Conservation (phyloP, 2,113 vertebrate species). For the Oncorhynchus clarkii region DNA sequence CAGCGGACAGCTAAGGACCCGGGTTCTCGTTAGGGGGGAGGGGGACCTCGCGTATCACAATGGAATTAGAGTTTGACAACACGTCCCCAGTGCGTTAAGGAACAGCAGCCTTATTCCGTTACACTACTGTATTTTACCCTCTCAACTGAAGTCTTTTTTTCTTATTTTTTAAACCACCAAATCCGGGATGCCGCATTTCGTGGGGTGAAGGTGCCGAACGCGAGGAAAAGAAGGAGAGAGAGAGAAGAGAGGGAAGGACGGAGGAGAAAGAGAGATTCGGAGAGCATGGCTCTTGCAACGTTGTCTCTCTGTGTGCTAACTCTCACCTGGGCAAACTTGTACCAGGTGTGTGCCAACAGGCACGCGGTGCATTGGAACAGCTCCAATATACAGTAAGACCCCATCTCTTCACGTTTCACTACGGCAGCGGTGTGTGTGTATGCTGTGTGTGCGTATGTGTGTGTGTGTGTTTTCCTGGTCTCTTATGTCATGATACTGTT, state of each 20-base stretch:
- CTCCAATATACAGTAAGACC: slow-evolving; percentile 91
- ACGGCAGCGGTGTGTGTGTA: neutral
- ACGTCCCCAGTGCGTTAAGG: slow-evolving; percentile 28
- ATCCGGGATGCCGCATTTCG: slow-evolving; percentile 68
- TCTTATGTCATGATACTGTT: too few relatives aligned
- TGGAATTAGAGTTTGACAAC: slow-evolving; percentile 60
- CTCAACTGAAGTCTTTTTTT: slow-evolving; percentile 25
- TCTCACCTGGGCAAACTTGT: slow-evolving; percentile 74
- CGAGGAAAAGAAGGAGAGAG: slow-evolving; percentile 40
- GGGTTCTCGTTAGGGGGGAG: slow-evolving; percentile 26
- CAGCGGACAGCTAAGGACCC: neutral
- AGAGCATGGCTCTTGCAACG: slow-evolving; percentile 75
- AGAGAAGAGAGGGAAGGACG: slow-evolving; percentile 43
- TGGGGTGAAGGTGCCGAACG: slow-evolving; percentile 64
- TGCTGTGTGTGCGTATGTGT: neutral
- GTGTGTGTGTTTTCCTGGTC: neutral
- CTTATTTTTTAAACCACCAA: slow-evolving; percentile 50
- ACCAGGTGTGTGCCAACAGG: slow-evolving; percentile 80
- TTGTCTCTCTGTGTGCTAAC: slow-evolving; percentile 73
- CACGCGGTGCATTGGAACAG: slow-evolving; percentile 95
- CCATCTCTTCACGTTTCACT: slow-evolving; percentile 3
- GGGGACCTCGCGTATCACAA: slow-evolving; percentile 33
- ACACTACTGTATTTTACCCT: slow-evolving; percentile 7
- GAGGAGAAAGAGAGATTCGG: slow-evolving; percentile 20
- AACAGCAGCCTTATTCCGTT: slow-evolving; percentile 22